These are phyloP conservation scores for Bagarius yarrelli DNA, from an alignment of 2,113 vertebrate genomes.

Conservation along the genomic window DNA sequence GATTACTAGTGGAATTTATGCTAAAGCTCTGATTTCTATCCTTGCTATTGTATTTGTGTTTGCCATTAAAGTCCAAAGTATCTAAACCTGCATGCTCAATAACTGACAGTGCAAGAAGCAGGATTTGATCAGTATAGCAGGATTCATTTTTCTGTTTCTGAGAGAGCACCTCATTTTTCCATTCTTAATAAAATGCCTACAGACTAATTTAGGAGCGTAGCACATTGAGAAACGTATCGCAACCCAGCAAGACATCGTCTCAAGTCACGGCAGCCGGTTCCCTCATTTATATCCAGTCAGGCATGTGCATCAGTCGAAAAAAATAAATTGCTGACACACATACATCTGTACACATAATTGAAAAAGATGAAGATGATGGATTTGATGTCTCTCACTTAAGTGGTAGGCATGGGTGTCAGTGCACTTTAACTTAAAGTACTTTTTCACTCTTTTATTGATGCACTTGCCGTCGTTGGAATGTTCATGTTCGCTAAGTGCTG, in stretches of 20 bases:
- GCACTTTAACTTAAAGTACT: neutral
- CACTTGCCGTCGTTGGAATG: neutral
- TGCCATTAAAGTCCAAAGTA: neutral
- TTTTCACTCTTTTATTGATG: slow-evolving; percentile 2
- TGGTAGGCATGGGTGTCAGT: slow-evolving; percentile 10
- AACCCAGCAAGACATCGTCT: neutral
- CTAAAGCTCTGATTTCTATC: neutral
- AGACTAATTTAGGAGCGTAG: slow-evolving; percentile 1
- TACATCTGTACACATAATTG: slow-evolving; percentile 6
- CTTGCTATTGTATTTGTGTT: neutral
- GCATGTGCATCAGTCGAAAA: slow-evolving; percentile 2
- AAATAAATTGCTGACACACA: neutral
- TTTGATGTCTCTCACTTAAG: slow-evolving; percentile 5
- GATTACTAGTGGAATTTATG: neutral
- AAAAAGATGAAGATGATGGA: slow-evolving; percentile 4
- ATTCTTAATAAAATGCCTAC: slow-evolving; percentile 1
- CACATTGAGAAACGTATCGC: neutral
- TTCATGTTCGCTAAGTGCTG: slow-evolving; percentile 15
- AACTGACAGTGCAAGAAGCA: neutral
- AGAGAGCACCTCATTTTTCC: neutral
- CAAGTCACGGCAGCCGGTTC: neutral
- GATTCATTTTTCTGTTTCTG: slow-evolving; percentile 13
- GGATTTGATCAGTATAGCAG: slow-evolving; percentile 4
- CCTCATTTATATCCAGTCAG: slow-evolving; percentile 33
- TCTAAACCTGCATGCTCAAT: neutral